Evolutionary conservation across 2,888 invertebrate species (phyloP), one percentile per base, ranked within the genome.

Genomic region (Alcis repandata): DNA sequence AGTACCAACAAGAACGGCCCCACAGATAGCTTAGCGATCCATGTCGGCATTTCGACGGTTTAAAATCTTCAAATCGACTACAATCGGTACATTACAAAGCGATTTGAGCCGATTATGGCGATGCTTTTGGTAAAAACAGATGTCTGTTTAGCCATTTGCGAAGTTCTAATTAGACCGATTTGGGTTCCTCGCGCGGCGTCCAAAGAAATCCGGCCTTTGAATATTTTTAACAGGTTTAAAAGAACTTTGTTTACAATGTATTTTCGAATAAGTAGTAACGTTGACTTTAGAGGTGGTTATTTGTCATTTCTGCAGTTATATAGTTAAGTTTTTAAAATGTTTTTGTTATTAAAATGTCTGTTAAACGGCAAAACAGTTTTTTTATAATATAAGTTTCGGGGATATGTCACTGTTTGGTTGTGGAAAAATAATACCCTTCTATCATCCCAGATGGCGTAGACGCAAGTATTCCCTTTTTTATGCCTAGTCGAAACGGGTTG

Each of bases 71-170:
- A 77, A 84, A 83, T 80, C 85, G 85, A 84, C 85, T 79, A 83
- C 82, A 84, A 87, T 86, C 84, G 81, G 69, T 77, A 84, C 87
- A 88, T 88, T 89, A 85, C 83, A 63, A 73, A 69, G 73, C 86
- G 85, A 85, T 87, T 87, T 86, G 79, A 77, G 72, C 72, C 84
- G 84, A 84, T 85, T 87, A 86, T 80, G 80, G 82, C 54, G 58
- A 59, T 71, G 60, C 75, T 73, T 78, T 78, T 76, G 68, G 80
- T 79, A 86, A 86, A 85, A 87, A 86, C 82, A 74, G 71, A 62
- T 63, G 68, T 70, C 61, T 68, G 68, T 56, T 69, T 59, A 61
- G 64, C 67, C 64, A 54, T 70, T 72, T 68, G 56, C 65, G 63
- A 65, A 68, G 63, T 66, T 67, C 59, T 70, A 70, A 72, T 70